phyloP scores from a whole-genome alignment of 1,140 invertebrate species.

The Zaprionus africanus region DNA sequence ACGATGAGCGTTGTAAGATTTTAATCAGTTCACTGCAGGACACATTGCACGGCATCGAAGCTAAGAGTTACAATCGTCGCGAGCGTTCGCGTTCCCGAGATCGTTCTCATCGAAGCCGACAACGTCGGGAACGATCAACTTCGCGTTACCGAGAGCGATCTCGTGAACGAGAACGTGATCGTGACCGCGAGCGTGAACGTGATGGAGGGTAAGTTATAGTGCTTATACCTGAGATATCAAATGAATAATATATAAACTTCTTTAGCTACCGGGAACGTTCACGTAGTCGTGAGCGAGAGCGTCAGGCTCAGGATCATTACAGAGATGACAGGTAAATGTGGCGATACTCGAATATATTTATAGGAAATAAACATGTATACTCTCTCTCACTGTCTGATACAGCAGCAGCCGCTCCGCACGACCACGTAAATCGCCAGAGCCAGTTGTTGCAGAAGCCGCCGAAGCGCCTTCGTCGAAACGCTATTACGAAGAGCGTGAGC shows the following conservation, averaged over 20 bases:
- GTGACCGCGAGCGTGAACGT: conserved; percentile 88
- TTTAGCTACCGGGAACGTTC: conserved; percentile 86
- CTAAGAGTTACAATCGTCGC: conserved; percentile 83
- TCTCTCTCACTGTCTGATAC: conserved; percentile 26
- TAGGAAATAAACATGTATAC: conserved; percentile 10
- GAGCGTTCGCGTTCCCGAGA: conserved; percentile 90
- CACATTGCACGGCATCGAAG: conserved; percentile 91
- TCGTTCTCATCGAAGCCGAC: conserved; percentile 88
- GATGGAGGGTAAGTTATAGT: conserved; percentile 85
- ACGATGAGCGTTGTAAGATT: conserved; percentile 99
- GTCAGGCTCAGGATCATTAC: conserved; percentile 87
- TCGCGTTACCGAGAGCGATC: conserved; percentile 90
- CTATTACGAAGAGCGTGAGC: conserved; percentile 91
- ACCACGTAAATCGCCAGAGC: conserved; percentile 86
- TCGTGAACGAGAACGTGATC: conserved; percentile 88
- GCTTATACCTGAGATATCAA: background rate
- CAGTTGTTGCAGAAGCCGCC: conserved; percentile 85
- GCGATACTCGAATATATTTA: background rate
- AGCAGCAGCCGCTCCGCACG: conserved; percentile 86
- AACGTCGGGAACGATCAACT: conserved; percentile 91
- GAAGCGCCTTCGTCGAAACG: conserved; percentile 85
- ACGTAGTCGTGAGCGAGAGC: conserved; percentile 86
- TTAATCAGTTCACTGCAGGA: conserved; percentile 98
- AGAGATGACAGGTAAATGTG: conserved; percentile 89
- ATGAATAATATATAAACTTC: background rate